A percentile compares a stretch with the other conserved stretches of the same genome.
Evolutionary conservation across 2,888 invertebrate genomes (phyloP).

Genomic region (Spilarctia lutea): DNA sequence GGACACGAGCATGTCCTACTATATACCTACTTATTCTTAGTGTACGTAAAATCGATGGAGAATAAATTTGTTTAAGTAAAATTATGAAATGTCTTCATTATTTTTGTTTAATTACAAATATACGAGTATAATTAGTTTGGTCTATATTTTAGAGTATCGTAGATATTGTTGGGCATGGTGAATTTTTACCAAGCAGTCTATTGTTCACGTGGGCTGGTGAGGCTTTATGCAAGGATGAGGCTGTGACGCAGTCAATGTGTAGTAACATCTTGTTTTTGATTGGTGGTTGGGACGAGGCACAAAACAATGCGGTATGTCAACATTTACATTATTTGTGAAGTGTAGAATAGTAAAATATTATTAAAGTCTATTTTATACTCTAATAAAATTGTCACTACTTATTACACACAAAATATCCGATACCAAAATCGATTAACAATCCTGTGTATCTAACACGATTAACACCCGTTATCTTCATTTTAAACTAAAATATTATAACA

Average conservation of each 20-base stretch:
- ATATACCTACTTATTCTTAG: background rate
- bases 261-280: constrained; percentile 89
- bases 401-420: background rate
- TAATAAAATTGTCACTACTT: background rate
- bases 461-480: background rate
- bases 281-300: constrained; percentile 86
- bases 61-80: background rate
- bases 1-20: background rate
- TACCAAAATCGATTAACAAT: background rate
- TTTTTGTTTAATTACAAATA: background rate
- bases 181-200: constrained; percentile 88
- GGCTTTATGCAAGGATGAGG: constrained; percentile 85
- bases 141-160: constrained; percentile 68
- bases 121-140: no score
- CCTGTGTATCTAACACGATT: background rate
- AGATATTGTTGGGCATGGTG: constrained; percentile 83
- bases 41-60: no score
- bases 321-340: background rate
- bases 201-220: constrained; percentile 84
- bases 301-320: constrained; percentile 74
- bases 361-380: background rate
- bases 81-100: background rate
- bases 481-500: background rate
- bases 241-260: constrained; percentile 87
- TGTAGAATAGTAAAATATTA: background rate